Evolutionary conservation across 2,113 vertebrate species (phyloP).

Genomic region (Callopanchax toddi): DNA sequence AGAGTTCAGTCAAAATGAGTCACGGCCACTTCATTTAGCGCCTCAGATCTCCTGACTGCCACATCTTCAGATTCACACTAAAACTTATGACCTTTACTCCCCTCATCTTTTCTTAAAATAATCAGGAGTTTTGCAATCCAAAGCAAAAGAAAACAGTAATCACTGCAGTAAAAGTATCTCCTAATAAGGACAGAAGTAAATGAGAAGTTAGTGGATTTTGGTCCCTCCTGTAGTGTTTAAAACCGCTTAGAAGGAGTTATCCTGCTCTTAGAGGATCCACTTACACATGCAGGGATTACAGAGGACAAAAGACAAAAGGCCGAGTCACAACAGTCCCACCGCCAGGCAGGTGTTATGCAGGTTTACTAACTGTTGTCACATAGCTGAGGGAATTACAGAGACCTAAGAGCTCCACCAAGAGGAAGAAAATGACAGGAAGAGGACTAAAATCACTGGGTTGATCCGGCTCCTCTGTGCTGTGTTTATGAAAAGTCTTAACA

Average conservation of each 20-base stretch:
- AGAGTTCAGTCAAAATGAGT: slow-evolving; percentile 45
- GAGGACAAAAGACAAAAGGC: slow-evolving; percentile 67
- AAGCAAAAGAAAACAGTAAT: slow-evolving; percentile 6
- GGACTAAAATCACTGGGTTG: background rate
- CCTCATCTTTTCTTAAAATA: background rate
- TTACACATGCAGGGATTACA: slow-evolving; percentile 75
- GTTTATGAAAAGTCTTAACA: too few relatives aligned
- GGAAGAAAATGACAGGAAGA: slow-evolving; percentile 4
- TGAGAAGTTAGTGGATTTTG: slow-evolving; percentile 60
- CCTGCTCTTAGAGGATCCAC: slow-evolving; percentile 69
- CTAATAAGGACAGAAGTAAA: slow-evolving; percentile 48
- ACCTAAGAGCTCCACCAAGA: background rate
- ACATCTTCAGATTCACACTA: slow-evolving; percentile 15
- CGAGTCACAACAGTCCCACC: slow-evolving; percentile 46
- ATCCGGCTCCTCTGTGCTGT: too few relatives aligned
- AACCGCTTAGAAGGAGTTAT: slow-evolving; percentile 68
- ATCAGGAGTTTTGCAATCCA: background rate
- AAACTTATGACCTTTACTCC: background rate
- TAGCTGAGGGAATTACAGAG: slow-evolving; percentile 48
- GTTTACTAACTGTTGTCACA: slow-evolving; percentile 54
- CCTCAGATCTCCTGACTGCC: background rate
- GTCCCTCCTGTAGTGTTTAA: slow-evolving; percentile 67
- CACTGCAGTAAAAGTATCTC: slow-evolving; percentile 17
- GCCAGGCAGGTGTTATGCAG: slow-evolving; percentile 52
- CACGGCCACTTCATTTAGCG: slow-evolving; percentile 39